These are phyloP conservation scores for Poecilia picta DNA, from an alignment of 2,797 vertebrate species.

Conservation along the genomic window DNA sequence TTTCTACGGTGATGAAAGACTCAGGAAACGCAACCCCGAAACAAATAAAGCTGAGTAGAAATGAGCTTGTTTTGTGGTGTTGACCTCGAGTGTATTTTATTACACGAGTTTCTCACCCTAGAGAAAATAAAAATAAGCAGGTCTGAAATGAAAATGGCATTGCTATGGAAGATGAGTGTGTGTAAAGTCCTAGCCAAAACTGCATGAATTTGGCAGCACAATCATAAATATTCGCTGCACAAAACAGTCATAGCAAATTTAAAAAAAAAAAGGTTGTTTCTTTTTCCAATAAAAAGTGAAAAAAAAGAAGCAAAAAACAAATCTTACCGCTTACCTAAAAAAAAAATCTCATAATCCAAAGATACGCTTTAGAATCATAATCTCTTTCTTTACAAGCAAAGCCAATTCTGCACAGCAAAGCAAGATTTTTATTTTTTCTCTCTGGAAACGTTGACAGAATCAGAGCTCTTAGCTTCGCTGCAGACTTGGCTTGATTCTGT, in stretches of 20 bases:
- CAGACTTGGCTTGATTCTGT: conserved; percentile 11
- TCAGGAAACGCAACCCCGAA: neutral
- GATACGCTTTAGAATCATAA: conserved; percentile 6
- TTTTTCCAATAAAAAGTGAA: conserved; percentile 29
- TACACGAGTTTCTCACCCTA: neutral
- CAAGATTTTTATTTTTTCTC: neutral
- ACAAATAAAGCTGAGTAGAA: neutral
- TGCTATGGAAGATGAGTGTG: neutral
- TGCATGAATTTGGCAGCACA: conserved; percentile 7
- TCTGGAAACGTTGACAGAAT: conserved; percentile 7
- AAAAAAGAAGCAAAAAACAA: neutral
- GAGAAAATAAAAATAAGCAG: neutral
- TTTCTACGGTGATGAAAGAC: neutral
- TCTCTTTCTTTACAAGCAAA: conserved; percentile 2
- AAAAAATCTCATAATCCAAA: conserved; percentile 11
- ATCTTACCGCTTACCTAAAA: conserved; percentile 17
- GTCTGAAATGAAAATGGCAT: neutral
- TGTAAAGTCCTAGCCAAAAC: neutral
- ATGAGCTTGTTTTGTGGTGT: neutral
- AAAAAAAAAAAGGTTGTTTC: neutral
- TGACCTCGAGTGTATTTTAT: no score
- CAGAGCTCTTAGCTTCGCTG: conserved; percentile 1
- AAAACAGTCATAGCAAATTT: conserved; percentile 10
- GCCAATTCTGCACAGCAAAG: neutral
- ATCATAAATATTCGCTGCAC: conserved; percentile 1